These are phyloP conservation scores for Ichneumon xanthorius DNA, from an alignment of 2,888 invertebrate species.

Conservation along the genomic window DNA sequence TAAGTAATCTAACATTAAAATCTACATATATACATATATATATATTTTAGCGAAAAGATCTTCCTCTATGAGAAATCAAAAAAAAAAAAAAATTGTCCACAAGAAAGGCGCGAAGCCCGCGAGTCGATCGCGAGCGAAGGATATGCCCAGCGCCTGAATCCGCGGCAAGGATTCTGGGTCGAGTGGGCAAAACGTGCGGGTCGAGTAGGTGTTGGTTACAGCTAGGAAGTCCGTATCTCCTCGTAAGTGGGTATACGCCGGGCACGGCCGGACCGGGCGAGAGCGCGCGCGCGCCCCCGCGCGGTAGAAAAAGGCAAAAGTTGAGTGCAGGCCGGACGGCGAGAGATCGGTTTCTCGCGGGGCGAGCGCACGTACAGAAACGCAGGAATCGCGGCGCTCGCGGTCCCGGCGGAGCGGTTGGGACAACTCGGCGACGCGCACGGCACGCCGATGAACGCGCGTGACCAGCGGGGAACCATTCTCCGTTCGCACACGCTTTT, in stretches of 20 bases:
- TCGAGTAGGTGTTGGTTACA: constrained; percentile 71
- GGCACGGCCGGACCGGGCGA: background rate
- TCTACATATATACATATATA: too few species aligned
- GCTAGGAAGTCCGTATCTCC: constrained; percentile 67
- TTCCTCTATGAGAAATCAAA: background rate
- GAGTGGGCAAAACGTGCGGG: constrained; percentile 62
- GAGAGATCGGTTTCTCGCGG: background rate
- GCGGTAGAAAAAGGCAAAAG: constrained; percentile 11
- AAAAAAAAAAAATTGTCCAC: background rate
- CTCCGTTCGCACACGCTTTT: constrained; percentile 50
- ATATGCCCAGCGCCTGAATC: constrained; percentile 23
- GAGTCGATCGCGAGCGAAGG: constrained; percentile 13
- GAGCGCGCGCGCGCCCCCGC: background rate
- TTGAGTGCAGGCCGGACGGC: constrained; percentile 4
- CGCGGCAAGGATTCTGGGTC: constrained; percentile 61
- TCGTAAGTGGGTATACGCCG: constrained; percentile 32
- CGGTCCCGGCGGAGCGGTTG: constrained; percentile 6
- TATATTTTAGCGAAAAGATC: too few species aligned
- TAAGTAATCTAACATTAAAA: too few species aligned
- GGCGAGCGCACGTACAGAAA: background rate
- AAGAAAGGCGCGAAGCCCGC: background rate
- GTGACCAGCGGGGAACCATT: constrained; percentile 28
- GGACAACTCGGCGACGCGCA: constrained; percentile 9
- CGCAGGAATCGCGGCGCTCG: background rate
- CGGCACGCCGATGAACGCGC: constrained; percentile 26